phyloP scores from a whole-genome alignment of 2,888 invertebrate species.

The Agriopis leucophaearia region DNA sequence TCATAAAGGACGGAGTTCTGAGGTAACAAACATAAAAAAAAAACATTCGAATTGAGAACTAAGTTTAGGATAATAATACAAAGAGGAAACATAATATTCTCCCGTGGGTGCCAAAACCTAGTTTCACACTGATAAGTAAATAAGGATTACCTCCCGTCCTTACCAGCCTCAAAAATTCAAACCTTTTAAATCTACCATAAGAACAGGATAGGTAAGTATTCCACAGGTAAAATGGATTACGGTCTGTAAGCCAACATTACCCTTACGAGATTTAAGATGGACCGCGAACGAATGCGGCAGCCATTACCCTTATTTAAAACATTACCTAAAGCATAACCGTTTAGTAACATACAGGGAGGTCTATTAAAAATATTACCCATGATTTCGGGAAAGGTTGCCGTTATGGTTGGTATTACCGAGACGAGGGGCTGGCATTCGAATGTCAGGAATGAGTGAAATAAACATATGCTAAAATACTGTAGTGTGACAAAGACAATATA shows the following conservation, averaged over 20 bases:
- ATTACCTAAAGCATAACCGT: conserved; percentile 33
- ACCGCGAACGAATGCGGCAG: conserved; percentile 5
- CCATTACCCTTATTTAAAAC: conserved; percentile 31
- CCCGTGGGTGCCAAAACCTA: no score
- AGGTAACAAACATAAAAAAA: no score
- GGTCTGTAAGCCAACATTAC: conserved; percentile 15
- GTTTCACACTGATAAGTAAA: no score
- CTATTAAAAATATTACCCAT: conserved; percentile 38
- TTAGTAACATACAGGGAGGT: conserved; percentile 30
- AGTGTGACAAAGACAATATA: no score
- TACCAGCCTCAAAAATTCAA: no score
- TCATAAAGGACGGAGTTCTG: no score
- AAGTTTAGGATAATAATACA: no score
- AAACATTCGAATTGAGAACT: no score
- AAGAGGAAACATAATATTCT: no score
- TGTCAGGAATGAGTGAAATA: no score
- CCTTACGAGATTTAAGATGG: conserved; percentile 18
- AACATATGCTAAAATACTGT: no score
- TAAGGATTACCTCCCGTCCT: no score
- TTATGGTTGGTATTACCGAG: conserved; percentile 33
- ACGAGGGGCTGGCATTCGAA: neutral
- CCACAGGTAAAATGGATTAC: conserved; percentile 10
- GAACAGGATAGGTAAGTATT: neutral
- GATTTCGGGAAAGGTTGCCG: conserved; percentile 32
- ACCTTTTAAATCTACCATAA: neutral